Base-by-base conservation (phyloP, 2,113 vertebrate species). In the Asarcornis scutulata region DNA sequence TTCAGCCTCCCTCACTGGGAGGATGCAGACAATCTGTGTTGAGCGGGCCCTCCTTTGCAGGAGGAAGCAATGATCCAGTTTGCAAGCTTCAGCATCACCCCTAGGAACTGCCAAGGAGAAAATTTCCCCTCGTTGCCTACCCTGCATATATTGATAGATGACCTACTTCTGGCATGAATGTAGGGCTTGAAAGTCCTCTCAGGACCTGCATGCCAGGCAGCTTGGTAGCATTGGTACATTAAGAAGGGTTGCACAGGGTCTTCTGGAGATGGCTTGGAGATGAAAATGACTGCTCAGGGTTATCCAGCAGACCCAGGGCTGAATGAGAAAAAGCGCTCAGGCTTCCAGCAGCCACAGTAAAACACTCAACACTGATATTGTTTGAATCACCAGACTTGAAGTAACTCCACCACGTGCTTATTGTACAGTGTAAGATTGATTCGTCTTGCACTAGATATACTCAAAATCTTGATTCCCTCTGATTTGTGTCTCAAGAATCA, bases 381-480 rank as follows among this genome's bases (percentile, higher is more conserved):
- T 36, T 44, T 44, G 66, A 59, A 15, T 22, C 48, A 13, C 18
- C 14, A 31, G 68, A 53, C 26, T 53, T 29, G 6, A 72, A 53
- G 34, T 14, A 27, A 29, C n/a, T 7, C 8, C 31, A 3, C 4
- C 3, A 32, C 31, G n/a, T 34, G 25, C 15, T 36, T 27, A 1
- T 1, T 22, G 11, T 3, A 4, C 3, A 4, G 18, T 1, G 17
- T 13, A 22, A 50, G 44, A 8, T 2, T 3, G 40, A 21, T 72
- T 17, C 6, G 18, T 16, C 11, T 10, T 7, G 3, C 1, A 3
- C 20, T 46, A 21, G 20, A 26, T 2, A 3, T 0, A 7, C 50
- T 27, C 8, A 1, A 27, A 25, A 44, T 9, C n/a, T 8, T 7
- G 5, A 1, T 8, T 42, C 52, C 67, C 44, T 25, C 56, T 9